phyloP scores from a whole-genome alignment of 2,113 vertebrate species.

The Dicentrarchus labrax region DNA sequence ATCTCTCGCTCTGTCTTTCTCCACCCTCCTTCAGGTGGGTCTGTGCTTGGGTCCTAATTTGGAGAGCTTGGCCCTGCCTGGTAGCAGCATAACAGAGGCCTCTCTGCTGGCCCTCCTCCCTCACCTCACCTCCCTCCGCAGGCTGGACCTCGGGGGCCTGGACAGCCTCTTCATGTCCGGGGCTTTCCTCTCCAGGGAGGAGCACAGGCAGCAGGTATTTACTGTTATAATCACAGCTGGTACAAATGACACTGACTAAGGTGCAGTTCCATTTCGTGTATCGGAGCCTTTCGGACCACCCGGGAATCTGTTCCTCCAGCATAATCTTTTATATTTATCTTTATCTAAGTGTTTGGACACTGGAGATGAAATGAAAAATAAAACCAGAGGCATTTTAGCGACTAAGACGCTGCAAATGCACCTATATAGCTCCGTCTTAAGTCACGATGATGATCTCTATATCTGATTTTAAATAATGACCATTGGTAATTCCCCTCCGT shows the following conservation, averaged over 20 bases:
- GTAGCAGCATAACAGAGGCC: constrained; percentile 85
- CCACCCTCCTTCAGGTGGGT: constrained; percentile 70
- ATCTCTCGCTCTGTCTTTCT: background rate
- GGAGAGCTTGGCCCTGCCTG: constrained; percentile 84
- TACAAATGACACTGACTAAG: too few species aligned
- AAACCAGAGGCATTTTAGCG: too few species aligned
- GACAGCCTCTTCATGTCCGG: constrained; percentile 90
- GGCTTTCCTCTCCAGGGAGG: constrained; percentile 84
- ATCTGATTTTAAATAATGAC: background rate
- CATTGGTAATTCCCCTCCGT: background rate
- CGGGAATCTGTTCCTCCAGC: background rate
- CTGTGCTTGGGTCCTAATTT: constrained; percentile 81
- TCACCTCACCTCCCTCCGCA: constrained; percentile 82
- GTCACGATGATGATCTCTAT: background rate
- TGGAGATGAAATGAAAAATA: too few species aligned
- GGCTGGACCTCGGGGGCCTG: constrained; percentile 86
- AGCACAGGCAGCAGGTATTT: constrained; percentile 77
- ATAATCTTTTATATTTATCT: background rate
- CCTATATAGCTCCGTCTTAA: background rate
- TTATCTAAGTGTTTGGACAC: background rate
- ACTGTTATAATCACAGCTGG: too few species aligned
- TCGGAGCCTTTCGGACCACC: too few species aligned
- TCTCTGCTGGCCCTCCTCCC: constrained; percentile 85
- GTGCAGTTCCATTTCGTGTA: too few species aligned
- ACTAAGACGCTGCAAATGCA: too few species aligned